Evolutionary conservation across 2,888 invertebrate genomes (phyloP), one percentile per base, ranked within the genome.

Genomic region (Drosophila fulvimacula): DNA sequence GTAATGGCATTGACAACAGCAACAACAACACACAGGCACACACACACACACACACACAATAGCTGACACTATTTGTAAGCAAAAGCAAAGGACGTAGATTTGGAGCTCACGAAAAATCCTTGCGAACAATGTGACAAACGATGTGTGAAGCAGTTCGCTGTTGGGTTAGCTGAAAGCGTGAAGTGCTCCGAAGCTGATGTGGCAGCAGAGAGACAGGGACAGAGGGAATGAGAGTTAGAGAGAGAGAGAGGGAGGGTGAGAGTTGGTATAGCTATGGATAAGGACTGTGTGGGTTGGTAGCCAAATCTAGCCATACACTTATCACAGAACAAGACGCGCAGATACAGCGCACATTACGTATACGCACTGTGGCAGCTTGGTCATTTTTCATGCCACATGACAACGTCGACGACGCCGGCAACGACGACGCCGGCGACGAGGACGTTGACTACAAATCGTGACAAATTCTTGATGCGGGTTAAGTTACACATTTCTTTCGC

Each of bases 391-490:
- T 85, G 71, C 71, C 82, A 71, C 69, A 69, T 65, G 70, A 69
- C 58, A 53, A 44, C 56, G 57, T 39, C 51, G 51, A 36, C 51
- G 51, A 51, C 59, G 65, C 46, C 34, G 46, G 48, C 60, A 46
- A 48, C 66, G 86, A 7, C 42, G 42, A 24, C 7, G 48, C 13
- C 48, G 48, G 56, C 51, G 64, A 57, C 32, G 48, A 56, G 61
- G 52, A 52, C 67, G 86, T 76, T 86, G 87, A 85, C 88, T 85
- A 85, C 85, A 88, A 85, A 85, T 85, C 84, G 86, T 85, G 84
- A 85, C 84, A 85, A 85, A 85, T 85, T 85, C 82, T 77, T 85
- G 84, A 85, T 85, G 85, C 77, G 84, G 84, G 84, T 85, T 88
- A 88, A 79, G 77, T 85, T 85, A 81, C 81, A 84, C 69, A 81